Percentiles rank a stretch among this genome's conserved stretches.
Conservation (phyloP, 1,140 invertebrate genomes). For the Hesperophylax magnus region DNA sequence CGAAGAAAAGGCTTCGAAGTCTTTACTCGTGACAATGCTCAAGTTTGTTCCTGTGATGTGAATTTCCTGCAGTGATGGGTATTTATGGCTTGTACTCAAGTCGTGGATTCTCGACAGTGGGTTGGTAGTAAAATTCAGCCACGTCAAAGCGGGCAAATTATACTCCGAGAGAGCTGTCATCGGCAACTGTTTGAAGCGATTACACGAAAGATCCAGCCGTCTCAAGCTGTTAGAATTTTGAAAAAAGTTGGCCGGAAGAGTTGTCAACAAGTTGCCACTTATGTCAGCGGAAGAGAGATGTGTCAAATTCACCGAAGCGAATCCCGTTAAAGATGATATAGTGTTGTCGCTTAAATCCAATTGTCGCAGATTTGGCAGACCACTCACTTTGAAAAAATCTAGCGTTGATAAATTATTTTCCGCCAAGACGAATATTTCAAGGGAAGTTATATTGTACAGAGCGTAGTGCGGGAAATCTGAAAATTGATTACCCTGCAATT, state of each 20-base stretch:
- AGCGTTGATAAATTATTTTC: conserved; percentile 80
- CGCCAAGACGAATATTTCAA: conserved; percentile 81
- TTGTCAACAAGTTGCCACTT: conserved; percentile 80
- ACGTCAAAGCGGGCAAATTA: conserved; percentile 79
- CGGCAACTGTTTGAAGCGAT: conserved; percentile 87
- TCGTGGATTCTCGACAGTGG: conserved; percentile 77
- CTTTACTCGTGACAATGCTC: conserved; percentile 87
- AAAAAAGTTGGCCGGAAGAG: conserved; percentile 88
- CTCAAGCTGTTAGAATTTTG: conserved; percentile 78
- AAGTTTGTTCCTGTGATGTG: conserved; percentile 88
- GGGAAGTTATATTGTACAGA: conserved; percentile 78
- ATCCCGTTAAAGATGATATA: conserved; percentile 83
- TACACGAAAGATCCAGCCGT: conserved; percentile 84
- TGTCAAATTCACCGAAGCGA: conserved; percentile 81
- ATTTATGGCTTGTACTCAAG: conserved; percentile 73
- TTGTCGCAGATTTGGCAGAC: conserved; percentile 79
- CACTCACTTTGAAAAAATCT: conserved; percentile 83
- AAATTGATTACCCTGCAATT: conserved; percentile 81
- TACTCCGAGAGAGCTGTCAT: conserved; percentile 82
- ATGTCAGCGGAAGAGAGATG: conserved; percentile 81
- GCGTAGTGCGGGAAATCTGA: conserved; percentile 83
- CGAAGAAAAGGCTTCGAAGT: conserved; percentile 89
- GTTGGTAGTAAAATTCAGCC: conserved; percentile 87
- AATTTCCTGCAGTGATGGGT: conserved; percentile 84
- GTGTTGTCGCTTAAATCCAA: conserved; percentile 83